A percentile compares a stretch with the other conserved stretches of the same genome.
These are phyloP conservation scores for Folsomia manolachei DNA, from an alignment of 2,888 invertebrate species.

Conservation along the genomic window DNA sequence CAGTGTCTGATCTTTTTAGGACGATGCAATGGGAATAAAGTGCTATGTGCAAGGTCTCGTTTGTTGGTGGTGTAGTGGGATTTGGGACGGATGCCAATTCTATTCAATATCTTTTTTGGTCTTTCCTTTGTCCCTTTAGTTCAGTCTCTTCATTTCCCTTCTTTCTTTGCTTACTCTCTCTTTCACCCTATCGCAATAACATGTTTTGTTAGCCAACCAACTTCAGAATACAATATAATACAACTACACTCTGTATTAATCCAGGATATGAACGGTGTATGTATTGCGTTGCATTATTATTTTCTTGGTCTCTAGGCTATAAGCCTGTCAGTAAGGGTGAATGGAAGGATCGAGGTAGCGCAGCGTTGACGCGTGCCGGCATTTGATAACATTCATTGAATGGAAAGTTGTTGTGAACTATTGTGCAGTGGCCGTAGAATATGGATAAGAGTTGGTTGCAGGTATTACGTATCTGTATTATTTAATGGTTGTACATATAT, in stretches of 20 bases:
- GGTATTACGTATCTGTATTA: not conserved
- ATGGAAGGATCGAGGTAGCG: too few species aligned
- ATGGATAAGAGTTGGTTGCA: too few species aligned
- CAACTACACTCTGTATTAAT: not conserved
- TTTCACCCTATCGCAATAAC: not conserved
- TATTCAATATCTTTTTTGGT: not conserved
- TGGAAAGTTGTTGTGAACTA: not conserved
- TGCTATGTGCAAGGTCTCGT: too few species aligned
- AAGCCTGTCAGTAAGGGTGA: too few species aligned
- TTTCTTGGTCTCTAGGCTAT: too few species aligned
- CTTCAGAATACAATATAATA: not conserved
- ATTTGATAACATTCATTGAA: slow-evolving; percentile 32
- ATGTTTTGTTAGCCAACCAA: not conserved
- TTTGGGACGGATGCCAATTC: slow-evolving; percentile 18
- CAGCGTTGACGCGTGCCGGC: slow-evolving; percentile 34
- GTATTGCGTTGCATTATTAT: too few species aligned
- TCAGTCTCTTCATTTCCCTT: not conserved
- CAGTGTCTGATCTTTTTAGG: too few species aligned
- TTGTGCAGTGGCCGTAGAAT: too few species aligned
- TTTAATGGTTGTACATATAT: too few species aligned
- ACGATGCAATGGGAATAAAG: too few species aligned
- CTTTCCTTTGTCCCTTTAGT: too few species aligned
- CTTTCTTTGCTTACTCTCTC: not conserved
- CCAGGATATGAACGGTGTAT: not conserved
- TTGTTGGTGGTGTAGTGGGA: too few species aligned